phyloP scores from a whole-genome alignment of 23 tunicate genomes.

The Botrylloides violaceus region DNA sequence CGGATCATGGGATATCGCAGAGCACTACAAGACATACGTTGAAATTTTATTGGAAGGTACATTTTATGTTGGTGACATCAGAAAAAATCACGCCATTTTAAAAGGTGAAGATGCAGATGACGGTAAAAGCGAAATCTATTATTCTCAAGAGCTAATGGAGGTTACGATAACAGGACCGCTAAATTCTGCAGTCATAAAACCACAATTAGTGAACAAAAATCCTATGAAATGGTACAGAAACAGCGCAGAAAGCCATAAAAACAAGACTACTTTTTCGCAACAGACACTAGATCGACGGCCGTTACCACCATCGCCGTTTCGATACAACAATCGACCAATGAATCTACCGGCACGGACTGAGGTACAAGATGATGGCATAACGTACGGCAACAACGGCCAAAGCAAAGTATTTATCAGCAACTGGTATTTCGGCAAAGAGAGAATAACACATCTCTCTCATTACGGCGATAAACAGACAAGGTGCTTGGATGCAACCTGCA shows the following conservation, averaged over 20 bases:
- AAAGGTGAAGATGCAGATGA: background rate
- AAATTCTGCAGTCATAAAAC: background rate
- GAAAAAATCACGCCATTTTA: background rate
- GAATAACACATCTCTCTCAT: slow-evolving; percentile 32
- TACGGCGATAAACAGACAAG: background rate
- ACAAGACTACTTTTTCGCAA: background rate
- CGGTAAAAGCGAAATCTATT: slow-evolving; percentile 16
- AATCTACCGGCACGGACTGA: slow-evolving; percentile 12
- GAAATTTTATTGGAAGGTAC: slow-evolving; percentile 66
- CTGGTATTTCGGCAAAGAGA: slow-evolving; percentile 70
- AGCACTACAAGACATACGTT: slow-evolving; percentile 65
- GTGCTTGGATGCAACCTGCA: slow-evolving; percentile 30
- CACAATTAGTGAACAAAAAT: background rate
- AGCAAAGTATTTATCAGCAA: slow-evolving; percentile 37
- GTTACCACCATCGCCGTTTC: slow-evolving; percentile 1
- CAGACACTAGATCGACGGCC: slow-evolving; percentile 12
- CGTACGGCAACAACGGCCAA: slow-evolving; percentile 30
- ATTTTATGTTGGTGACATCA: slow-evolving; percentile 38
- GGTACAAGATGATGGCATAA: slow-evolving; percentile 1
- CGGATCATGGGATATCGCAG: slow-evolving; percentile 90
- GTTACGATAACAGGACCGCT: slow-evolving; percentile 52
- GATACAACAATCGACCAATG: slow-evolving; percentile 12
- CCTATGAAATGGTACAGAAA: slow-evolving; percentile 25
- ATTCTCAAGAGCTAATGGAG: slow-evolving; percentile 58
- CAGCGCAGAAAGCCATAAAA: slow-evolving; percentile 7